These are phyloP conservation scores for Periophthalmus modestus DNA, from an alignment of 2,113 vertebrate species.

Conservation along the genomic window DNA sequence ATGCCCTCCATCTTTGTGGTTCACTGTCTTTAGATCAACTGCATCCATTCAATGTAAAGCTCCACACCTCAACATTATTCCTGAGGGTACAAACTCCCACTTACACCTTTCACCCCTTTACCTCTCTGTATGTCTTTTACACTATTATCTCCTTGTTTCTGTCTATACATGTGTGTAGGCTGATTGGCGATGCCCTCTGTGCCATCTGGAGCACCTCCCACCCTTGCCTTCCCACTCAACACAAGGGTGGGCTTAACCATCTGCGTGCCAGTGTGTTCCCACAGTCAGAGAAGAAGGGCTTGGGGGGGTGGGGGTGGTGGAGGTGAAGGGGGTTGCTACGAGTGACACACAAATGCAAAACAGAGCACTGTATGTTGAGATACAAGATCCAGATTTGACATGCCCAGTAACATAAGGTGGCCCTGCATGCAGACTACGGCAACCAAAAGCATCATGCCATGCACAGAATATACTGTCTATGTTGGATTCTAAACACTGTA, in stretches of 20 bases:
- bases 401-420: slow-evolving; percentile 19
- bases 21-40: slow-evolving; percentile 32
- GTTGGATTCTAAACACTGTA: background rate
- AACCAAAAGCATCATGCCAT: background rate
- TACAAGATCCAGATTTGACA: slow-evolving; percentile 13
- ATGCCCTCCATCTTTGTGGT: slow-evolving; percentile 69
- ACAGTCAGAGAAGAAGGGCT: slow-evolving; percentile 62
- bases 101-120: slow-evolving; percentile 26
- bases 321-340: slow-evolving; percentile 27
- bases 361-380: slow-evolving; percentile 19
- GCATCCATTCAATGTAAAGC: slow-evolving; percentile 40
- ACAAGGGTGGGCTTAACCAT: slow-evolving; percentile 84
- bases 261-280: slow-evolving; percentile 80
- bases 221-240: slow-evolving; percentile 68
- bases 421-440: background rate
- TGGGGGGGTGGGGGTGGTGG: slow-evolving; percentile 13
- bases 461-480: background rate
- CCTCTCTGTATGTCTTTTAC: background rate
- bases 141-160: slow-evolving; percentile 1
- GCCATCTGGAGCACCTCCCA: slow-evolving; percentile 79
- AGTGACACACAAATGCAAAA: slow-evolving; percentile 26
- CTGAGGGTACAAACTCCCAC: slow-evolving; percentile 48
- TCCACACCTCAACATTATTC: slow-evolving; percentile 11
- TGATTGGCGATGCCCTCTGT: slow-evolving; percentile 81
- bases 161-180: slow-evolving; percentile 47